phyloP scores from a whole-genome alignment of 1,140 invertebrate genomes.

The Lysiphlebus fabarum region DNA sequence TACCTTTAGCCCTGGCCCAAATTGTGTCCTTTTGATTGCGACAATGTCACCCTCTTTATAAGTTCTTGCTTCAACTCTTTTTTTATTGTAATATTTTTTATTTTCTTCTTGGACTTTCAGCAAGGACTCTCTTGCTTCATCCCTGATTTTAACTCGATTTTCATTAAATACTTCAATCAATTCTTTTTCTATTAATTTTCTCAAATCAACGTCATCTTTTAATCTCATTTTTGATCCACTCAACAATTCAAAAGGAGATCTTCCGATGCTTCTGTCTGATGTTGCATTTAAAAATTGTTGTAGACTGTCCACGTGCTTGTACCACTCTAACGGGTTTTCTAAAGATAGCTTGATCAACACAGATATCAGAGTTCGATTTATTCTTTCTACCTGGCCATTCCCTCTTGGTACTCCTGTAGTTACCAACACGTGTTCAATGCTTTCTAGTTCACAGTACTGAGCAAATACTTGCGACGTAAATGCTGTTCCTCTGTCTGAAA shows the following conservation, averaged over 20 bases:
- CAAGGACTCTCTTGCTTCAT: conserved; percentile 29
- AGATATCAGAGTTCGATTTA: conserved; percentile 8
- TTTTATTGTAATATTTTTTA: conserved; percentile 31
- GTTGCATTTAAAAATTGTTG: conserved; percentile 3
- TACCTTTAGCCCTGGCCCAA: conserved; percentile 19
- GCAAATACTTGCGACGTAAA: conserved; percentile 41
- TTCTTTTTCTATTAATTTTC: conserved; percentile 13
- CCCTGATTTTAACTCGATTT: conserved; percentile 29
- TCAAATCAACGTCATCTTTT: background rate
- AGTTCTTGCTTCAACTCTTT: conserved; percentile 22
- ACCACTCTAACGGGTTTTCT: conserved; percentile 3
- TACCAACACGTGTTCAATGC: conserved; percentile 34
- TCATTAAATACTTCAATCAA: conserved; percentile 15
- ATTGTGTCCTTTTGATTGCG: conserved; percentile 20
- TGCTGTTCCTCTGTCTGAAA: conserved; percentile 40
- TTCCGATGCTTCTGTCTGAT: background rate
- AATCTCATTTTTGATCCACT: conserved; percentile 3
- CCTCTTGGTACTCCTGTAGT: conserved; percentile 32
- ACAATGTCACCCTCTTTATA: conserved; percentile 27
- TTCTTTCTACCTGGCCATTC: conserved; percentile 33
- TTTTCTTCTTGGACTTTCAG: conserved; percentile 37
- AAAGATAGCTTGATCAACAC: background rate
- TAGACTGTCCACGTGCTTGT: background rate
- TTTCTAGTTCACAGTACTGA: conserved; percentile 37
- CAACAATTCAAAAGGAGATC: background rate